phyloP scores from a whole-genome alignment of 2,888 invertebrate species.

The Danaus chrysippus region DNA sequence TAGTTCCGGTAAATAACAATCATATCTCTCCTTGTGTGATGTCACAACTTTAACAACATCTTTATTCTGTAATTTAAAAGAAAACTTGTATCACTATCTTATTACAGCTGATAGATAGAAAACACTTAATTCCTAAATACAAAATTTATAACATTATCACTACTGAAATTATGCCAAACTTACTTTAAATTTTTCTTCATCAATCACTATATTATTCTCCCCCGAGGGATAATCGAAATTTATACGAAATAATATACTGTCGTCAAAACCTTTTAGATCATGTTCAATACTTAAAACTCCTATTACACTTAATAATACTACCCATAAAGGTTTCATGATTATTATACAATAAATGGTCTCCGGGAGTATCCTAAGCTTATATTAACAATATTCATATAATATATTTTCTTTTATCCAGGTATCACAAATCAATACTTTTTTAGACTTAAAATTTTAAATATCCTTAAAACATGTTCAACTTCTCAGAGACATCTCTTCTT shows the following conservation, averaged over 20 bases:
- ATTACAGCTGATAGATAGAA: no score
- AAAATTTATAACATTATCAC: not conserved
- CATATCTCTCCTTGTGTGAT: slow-evolving; percentile 88
- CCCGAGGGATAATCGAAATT: slow-evolving; percentile 72
- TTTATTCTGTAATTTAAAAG: slow-evolving; percentile 46
- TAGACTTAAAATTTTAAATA: slow-evolving; percentile 1
- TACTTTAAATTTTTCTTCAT: no score
- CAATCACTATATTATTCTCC: no score
- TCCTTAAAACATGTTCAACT: not conserved
- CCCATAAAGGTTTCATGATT: slow-evolving; percentile 48
- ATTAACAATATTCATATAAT: not conserved
- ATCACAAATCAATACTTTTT: not conserved
- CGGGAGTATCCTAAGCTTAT: not conserved
- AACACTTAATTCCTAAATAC: no score
- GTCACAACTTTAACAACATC: slow-evolving; percentile 85
- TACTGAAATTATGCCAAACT: not conserved
- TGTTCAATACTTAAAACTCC: slow-evolving; percentile 61
- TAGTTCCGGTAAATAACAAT: slow-evolving; percentile 87
- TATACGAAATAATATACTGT: slow-evolving; percentile 87
- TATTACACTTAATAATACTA: slow-evolving; percentile 47
- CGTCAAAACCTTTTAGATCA: slow-evolving; percentile 89
- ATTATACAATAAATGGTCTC: slow-evolving; percentile 2
- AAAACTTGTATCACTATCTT: not conserved
- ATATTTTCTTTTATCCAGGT: not conserved
- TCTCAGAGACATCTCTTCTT: not conserved